phyloP scores from a whole-genome alignment of 23 tunicate species.

The Styela clava region DNA sequence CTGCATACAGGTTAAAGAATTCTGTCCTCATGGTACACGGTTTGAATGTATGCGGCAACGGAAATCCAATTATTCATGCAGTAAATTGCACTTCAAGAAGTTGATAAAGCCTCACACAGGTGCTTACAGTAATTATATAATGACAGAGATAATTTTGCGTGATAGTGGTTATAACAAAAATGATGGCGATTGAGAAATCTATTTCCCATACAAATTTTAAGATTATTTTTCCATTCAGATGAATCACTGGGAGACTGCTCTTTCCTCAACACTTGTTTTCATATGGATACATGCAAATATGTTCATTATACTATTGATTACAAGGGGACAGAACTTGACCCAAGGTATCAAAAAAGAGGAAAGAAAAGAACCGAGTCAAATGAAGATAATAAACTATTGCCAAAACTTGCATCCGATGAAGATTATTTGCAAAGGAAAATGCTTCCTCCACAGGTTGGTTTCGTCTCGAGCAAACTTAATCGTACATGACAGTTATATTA shows the following conservation, averaged over 20 bases:
- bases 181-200: no score
- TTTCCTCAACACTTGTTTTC: slow-evolving; percentile 96
- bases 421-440: slow-evolving; percentile 76
- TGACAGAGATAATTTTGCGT: not conserved
- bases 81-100: slow-evolving; percentile 90
- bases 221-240: no score
- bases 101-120: slow-evolving; percentile 96
- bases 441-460: slow-evolving; percentile 88
- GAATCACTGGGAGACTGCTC: slow-evolving; percentile 97
- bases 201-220: no score
- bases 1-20: slow-evolving; percentile 93
- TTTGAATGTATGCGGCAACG: slow-evolving; percentile 74
- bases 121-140: not conserved
- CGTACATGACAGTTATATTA: no score
- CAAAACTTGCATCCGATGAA: slow-evolving; percentile 43
- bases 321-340: slow-evolving; percentile 82
- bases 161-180: no score
- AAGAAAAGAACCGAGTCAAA: slow-evolving; percentile 15
- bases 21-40: slow-evolving; percentile 88
- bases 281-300: slow-evolving; percentile 99
- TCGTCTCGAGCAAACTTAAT: no score
- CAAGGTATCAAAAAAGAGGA: slow-evolving; percentile 38
- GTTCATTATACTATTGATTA: slow-evolving; percentile 99
- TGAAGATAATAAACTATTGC: slow-evolving; percentile 26
- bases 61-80: slow-evolving; percentile 55